Percentiles rank a stretch among this genome's conserved stretches.
phyloP scores from a whole-genome alignment of 2,797 vertebrate genomes.

The Gymnothorax reevesii region DNA sequence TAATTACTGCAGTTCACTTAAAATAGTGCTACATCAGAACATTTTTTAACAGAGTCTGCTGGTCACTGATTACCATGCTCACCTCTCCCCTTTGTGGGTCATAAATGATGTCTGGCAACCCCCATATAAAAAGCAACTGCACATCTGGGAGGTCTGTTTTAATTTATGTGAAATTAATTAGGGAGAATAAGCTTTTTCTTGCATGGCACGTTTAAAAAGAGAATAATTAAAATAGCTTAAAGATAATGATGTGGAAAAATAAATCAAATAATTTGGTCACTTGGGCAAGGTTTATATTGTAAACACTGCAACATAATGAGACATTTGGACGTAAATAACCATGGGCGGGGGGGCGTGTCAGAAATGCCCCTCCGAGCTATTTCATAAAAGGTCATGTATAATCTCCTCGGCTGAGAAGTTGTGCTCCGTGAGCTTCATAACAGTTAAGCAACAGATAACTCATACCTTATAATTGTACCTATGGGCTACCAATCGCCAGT shows the following conservation, averaged over 20 bases:
- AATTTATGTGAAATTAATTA: constrained; percentile 59
- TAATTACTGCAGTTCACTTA: constrained; percentile 25
- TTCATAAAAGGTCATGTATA: constrained; percentile 29
- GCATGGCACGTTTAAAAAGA: constrained; percentile 49
- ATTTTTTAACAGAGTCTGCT: constrained; percentile 39
- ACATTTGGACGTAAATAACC: constrained; percentile 29
- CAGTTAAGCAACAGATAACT: not conserved
- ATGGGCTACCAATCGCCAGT: not conserved
- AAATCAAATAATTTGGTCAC: constrained; percentile 46
- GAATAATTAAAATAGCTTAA: constrained; percentile 51
- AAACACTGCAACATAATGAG: constrained; percentile 21
- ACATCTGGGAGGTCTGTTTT: constrained; percentile 44
- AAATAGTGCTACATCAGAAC: constrained; percentile 42
- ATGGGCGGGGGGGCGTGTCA: constrained; percentile 13
- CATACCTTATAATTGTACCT: not conserved
- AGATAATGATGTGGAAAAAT: constrained; percentile 50
- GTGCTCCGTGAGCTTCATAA: not conserved
- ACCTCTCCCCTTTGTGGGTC: constrained; percentile 26
- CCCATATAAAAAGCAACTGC: constrained; percentile 43
- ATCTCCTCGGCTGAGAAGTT: constrained; percentile 25
- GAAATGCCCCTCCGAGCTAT: not conserved
- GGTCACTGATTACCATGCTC: constrained; percentile 24
- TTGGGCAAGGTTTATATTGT: constrained; percentile 32
- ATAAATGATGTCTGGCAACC: constrained; percentile 31
- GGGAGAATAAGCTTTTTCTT: constrained; percentile 51